Base-by-base conservation (phyloP, 2,113 vertebrate species). In the Hoplias malabaricus region DNA sequence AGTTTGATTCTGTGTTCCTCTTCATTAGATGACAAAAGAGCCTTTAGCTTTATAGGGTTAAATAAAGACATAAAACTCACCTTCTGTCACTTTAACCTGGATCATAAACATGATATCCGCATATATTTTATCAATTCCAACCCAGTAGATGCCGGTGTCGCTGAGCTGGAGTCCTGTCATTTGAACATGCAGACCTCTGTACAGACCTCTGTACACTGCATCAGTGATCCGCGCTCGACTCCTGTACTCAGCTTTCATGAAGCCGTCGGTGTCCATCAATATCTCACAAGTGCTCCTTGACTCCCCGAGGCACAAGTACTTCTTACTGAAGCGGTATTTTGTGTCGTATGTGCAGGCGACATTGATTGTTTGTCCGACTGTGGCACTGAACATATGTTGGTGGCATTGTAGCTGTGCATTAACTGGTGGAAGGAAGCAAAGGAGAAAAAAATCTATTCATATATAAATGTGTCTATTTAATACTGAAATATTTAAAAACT, bases 271-370 rank as follows among this genome's bases (percentile, higher is more conserved):
- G 56, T 93, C 81, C n/a, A 70, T 80, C 78, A 93, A 12, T 65
- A 92, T 69, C n/a, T 84, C 77, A 79, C 93, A 93, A 5, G 83
- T 82, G 1, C 0, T 3, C 19, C 79, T 66, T 56, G 82, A 85
- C 13, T 85, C 31, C 14, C 91, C 91, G 34, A 23, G 74, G 46
- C 91, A 94, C 91, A 89, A 94, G 83, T 92, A 92, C 74, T 92
- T 93, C 34, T 89, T 91, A 66, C 1, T 85, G 57, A n/a, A 86
- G 13, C 27, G 2, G 65, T 40, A 90, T 0, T 0, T 77, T 40
- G 36, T 25, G 31, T 83, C 7, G 50, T 90, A 92, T 0, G 0
- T 48, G 85, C 92, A 92, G 68, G 8, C 6, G 9, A 93, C 57
- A 0, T 46, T 29, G 16, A 91, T 80, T 23, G 86, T 75, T 3